Evolutionary conservation across 2,113 vertebrate species (phyloP).

Genomic region (Taxidea taxus): DNA sequence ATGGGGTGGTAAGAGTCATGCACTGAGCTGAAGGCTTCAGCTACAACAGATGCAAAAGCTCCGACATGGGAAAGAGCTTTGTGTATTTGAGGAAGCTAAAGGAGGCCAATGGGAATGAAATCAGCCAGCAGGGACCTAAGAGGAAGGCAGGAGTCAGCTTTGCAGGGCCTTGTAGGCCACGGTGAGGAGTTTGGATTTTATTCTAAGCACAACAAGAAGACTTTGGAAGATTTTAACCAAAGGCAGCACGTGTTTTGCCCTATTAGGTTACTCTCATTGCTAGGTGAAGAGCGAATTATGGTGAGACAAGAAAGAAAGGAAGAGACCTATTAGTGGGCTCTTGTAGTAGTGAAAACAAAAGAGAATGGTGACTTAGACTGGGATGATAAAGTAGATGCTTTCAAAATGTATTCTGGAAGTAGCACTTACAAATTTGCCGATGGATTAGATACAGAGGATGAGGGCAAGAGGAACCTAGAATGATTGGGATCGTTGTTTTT

Average conservation of each 20-base stretch:
- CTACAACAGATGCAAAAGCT: not conserved
- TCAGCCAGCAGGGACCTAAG: not conserved
- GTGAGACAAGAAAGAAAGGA: not conserved
- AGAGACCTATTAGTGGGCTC: not conserved
- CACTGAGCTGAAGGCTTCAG: not conserved
- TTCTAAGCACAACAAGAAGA: not conserved
- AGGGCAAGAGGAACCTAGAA: not conserved
- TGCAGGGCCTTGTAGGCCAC: not conserved
- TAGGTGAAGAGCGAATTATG: not conserved
- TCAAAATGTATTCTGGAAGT: not conserved
- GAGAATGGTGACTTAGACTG: not conserved
- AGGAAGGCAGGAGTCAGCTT: not conserved
- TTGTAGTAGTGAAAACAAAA: not conserved
- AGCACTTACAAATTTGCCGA: not conserved
- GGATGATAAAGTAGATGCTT: not conserved
- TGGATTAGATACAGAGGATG: not conserved
- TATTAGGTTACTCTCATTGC: not conserved
- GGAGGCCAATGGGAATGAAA: not conserved
- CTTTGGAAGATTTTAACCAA: not conserved
- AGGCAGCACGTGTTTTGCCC: not conserved
- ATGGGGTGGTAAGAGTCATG: not conserved
- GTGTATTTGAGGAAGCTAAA: not conserved
- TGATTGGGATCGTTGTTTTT: not conserved
- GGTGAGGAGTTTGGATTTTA: not conserved
- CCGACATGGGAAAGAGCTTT: not conserved